phyloP scores from a whole-genome alignment of 2,113 vertebrate species.

The Papio anubis region DNA sequence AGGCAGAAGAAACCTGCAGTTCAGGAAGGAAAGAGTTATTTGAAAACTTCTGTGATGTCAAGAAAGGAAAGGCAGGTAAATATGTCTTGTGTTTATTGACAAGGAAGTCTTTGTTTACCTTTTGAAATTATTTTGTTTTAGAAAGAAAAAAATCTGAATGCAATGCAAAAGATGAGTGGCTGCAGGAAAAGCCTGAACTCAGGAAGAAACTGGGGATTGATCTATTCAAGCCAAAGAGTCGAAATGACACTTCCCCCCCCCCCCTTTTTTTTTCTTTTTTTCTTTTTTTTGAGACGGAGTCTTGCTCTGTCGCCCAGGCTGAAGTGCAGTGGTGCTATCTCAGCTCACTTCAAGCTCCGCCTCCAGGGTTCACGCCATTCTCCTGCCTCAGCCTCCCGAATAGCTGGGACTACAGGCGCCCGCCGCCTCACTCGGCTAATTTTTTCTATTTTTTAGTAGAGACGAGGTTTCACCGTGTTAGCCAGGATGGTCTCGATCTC shows the following conservation, averaged over 20 bases:
- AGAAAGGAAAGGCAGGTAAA: neutral
- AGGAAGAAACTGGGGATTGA: neutral
- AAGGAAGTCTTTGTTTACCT: neutral
- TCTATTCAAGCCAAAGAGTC: neutral
- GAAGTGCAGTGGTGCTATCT: no score
- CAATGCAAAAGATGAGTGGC: neutral
- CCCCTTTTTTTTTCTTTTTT: fast-evolving
- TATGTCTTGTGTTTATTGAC: neutral
- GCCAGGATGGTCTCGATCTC: no score
- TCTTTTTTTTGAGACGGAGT: no score
- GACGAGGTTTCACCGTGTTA: no score
- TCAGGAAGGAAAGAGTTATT: neutral
- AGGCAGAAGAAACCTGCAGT: neutral
- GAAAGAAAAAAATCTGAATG: neutral
- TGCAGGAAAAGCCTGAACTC: neutral
- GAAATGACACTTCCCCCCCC: neutral
- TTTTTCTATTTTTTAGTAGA: no score
- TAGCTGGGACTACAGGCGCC: no score
- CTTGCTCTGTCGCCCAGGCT: no score
- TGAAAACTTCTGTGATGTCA: neutral
- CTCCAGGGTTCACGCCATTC: no score
- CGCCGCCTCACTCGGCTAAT: no score
- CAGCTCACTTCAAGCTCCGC: no score
- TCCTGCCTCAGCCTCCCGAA: no score
- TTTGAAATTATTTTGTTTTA: neutral